These are phyloP conservation scores for Furcula furcula DNA, from an alignment of 2,888 invertebrate genomes.

Conservation along the genomic window DNA sequence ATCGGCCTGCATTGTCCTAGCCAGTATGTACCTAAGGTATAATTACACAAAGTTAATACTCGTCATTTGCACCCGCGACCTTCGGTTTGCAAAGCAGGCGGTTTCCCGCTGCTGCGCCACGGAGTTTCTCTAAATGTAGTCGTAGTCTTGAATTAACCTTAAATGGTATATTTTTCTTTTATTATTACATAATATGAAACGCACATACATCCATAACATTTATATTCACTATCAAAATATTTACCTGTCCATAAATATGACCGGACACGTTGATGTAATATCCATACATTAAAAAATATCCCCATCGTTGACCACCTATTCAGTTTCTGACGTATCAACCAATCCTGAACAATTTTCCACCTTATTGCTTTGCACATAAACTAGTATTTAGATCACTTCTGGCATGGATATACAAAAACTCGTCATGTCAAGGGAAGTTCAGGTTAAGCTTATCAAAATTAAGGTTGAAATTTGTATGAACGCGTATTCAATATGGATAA, in stretches of 20 bases:
- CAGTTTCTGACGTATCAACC: constrained; percentile 40
- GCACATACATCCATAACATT: constrained; percentile 5
- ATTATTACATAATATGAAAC: too few relatives aligned
- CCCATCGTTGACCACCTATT: constrained; percentile 51
- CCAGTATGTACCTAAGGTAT: too few relatives aligned
- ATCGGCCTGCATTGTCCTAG: too few relatives aligned
- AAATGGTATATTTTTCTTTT: too few relatives aligned
- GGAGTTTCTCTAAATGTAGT: too few relatives aligned
- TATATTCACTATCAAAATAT: constrained; percentile 32
- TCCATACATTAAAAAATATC: constrained; percentile 62
- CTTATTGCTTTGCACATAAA: not conserved
- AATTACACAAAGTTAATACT: too few relatives aligned
- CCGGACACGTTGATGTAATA: constrained; percentile 55
- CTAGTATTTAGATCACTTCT: constrained; percentile 19
- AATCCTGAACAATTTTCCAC: constrained; percentile 21
- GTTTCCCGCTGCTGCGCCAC: too few relatives aligned
- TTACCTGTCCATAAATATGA: constrained; percentile 57
- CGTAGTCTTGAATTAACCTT: too few relatives aligned
- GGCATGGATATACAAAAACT: constrained; percentile 4
- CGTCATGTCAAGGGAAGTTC: constrained; percentile 15
- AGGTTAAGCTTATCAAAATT: constrained; percentile 10
- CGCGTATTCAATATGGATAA: constrained; percentile 36
- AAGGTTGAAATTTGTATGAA: constrained; percentile 32
- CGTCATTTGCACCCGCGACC: too few relatives aligned
- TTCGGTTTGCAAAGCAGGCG: too few relatives aligned